These are phyloP conservation scores for Balearica regulorum DNA, from an alignment of 2,797 vertebrate species.

Conservation along the genomic window DNA sequence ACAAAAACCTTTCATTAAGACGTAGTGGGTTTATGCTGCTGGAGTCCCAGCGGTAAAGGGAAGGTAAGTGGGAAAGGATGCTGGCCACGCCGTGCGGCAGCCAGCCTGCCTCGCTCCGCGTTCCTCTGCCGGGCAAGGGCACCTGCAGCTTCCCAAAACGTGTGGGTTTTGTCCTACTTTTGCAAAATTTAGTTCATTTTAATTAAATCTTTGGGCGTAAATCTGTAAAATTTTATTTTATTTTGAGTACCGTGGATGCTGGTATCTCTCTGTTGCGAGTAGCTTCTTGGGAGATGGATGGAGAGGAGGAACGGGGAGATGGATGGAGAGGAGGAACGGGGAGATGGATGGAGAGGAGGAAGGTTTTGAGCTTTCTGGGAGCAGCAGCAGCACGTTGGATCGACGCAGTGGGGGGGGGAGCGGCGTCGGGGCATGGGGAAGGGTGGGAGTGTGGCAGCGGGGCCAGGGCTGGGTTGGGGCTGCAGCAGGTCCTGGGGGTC, in stretches of 20 bases:
- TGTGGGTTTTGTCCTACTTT: background rate
- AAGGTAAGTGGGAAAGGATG: background rate
- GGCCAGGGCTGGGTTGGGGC: background rate
- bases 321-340: background rate
- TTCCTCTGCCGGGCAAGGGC: background rate
- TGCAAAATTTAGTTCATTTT: background rate
- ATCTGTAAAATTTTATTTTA: background rate
- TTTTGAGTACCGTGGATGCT: background rate
- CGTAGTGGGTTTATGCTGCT: background rate
- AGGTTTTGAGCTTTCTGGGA: background rate
- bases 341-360: background rate
- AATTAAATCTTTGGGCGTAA: background rate
- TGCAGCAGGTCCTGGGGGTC: background rate
- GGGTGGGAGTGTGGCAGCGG: background rate
- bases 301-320: background rate
- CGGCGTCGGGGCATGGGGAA: fast-evolving
- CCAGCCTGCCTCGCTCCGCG: fast-evolving
- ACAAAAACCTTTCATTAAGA: background rate
- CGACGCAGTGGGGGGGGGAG: background rate
- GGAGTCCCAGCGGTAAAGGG: background rate
- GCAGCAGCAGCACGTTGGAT: background rate
- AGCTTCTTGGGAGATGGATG: background rate
- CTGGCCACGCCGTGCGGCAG: fast-evolving
- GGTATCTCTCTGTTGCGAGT: background rate
- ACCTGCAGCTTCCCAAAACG: background rate